phyloP scores from a whole-genome alignment of 2,888 invertebrate species.

The Notodonta ziczac region DNA sequence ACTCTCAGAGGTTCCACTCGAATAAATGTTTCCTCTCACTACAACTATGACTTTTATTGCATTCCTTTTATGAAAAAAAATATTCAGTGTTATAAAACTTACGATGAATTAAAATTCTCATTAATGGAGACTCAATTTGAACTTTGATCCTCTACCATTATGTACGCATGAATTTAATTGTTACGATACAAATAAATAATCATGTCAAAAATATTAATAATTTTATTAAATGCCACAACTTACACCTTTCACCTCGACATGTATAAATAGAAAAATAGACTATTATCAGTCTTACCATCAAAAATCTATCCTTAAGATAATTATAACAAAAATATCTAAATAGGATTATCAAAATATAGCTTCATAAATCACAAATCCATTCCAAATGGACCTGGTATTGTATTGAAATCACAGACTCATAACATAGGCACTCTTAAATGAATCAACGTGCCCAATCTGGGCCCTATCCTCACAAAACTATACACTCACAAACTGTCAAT shows the following conservation, averaged over 20 bases:
- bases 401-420: neutral
- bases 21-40: constrained; percentile 1
- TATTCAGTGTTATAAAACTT: too few relatives aligned
- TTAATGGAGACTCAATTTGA: too few relatives aligned
- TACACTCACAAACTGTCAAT: too few relatives aligned
- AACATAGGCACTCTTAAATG: neutral
- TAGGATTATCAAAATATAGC: neutral
- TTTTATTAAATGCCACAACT: neutral
- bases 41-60: neutral
- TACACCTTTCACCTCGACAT: neutral
- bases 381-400: neutral
- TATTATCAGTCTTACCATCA: neutral
- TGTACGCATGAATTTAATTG: too few relatives aligned
- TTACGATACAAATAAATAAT: too few relatives aligned
- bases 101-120: too few relatives aligned
- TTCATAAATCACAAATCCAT: neutral
- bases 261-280: neutral
- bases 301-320: too few relatives aligned
- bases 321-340: too few relatives aligned
- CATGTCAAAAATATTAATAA: too few relatives aligned
- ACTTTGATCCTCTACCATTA: too few relatives aligned
- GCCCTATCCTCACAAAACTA: too few relatives aligned
- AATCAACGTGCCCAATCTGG: too few relatives aligned
- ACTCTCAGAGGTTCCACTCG: constrained; percentile 2
- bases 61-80: neutral